Percentiles rank a stretch among this genome's conserved stretches.
Evolutionary conservation across 1,140 invertebrate species (phyloP).

Genomic region (Potamilus streckersoni): DNA sequence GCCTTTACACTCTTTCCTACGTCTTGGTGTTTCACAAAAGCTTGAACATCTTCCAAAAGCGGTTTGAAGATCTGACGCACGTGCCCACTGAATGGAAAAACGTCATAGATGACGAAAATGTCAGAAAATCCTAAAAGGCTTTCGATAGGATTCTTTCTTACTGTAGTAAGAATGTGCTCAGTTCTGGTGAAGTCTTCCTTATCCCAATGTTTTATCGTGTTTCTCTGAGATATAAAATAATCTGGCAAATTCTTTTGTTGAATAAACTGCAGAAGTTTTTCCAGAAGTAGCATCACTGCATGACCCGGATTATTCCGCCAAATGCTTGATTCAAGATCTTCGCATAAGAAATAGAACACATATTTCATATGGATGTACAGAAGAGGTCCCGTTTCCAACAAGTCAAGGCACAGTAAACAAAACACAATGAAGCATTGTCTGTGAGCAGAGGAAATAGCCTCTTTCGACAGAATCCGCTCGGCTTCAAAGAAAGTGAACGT

Average conservation of each 20-base stretch:
- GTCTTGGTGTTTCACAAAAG: conserved; percentile 15
- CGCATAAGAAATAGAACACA: conserved; percentile 24
- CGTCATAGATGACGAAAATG: conserved; percentile 20
- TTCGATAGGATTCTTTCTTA: conserved; percentile 13
- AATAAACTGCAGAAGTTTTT: conserved; percentile 15
- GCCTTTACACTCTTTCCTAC: conserved; percentile 11
- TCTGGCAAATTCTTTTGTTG: conserved; percentile 22
- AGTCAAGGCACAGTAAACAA: conserved; percentile 20
- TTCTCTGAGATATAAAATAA: conserved; percentile 26
- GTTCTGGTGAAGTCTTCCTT: conserved; percentile 13
- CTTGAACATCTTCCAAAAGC: conserved; percentile 11
- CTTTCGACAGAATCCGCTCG: conserved; percentile 17
- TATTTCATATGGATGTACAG: conserved; percentile 20
- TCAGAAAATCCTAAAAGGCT: conserved; percentile 7
- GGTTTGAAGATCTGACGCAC: conserved; percentile 25
- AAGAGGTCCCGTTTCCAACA: conserved; percentile 12
- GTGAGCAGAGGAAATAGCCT: conserved; percentile 23
- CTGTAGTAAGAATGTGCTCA: conserved; percentile 1
- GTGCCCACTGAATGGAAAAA: conserved; percentile 27
- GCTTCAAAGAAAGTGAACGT: conserved; percentile 26
- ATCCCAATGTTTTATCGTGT: conserved; percentile 23
- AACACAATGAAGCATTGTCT: conserved; percentile 28
- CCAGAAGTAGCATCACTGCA: conserved; percentile 16
- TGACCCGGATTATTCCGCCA: conserved; percentile 24
- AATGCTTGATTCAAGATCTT: conserved; percentile 16